Evolutionary conservation across 2,797 vertebrate genomes (phyloP), one percentile per base, ranked within the genome.

Genomic region (Arnoldichthys spilopterus): DNA sequence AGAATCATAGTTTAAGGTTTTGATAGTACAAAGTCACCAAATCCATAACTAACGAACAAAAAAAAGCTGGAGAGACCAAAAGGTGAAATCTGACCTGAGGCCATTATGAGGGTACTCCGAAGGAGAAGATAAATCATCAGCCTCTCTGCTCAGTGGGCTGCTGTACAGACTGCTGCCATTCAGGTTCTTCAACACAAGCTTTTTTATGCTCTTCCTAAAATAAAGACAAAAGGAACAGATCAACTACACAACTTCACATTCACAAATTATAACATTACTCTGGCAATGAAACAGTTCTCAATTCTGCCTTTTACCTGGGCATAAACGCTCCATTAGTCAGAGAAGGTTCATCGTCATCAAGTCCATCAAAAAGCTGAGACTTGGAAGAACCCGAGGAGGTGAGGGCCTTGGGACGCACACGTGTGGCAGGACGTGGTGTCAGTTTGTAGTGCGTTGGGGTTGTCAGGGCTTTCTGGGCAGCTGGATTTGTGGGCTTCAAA

Each of bases 381-480:
- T 99, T 98, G 0, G 95, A 93, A 0, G 95, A 92, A 1, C 95
- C 95, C 0, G 94, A 93, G 0, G 96, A 95, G 6, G 96, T 92
- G 76, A 99, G 87, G 0, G 97, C 96, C 84, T 98, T 99, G 3
- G 97, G 98, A 0, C 97, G 94, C 20, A 99, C 95, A 1, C 97
- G 87, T 18, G 96, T 97, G 0, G 97, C 97, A 0, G 98, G 97
- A 0, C 97, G 96, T 0, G 97, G 97, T 0, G 96, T 98, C 86
- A 98, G 88, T 85, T 97, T 98, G 93, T 99, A 98, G 89, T 97
- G 97, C 1, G 96, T 97, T 59, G 97, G 96, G 0, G 96, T 98
- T 0, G 96, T 97, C 85, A 99, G 83, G 24, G 98, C 97, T 84
- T 98, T 98, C 91, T 99, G 98, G 2, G 97, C 97, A 0, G 97